phyloP scores from a whole-genome alignment of 1,140 invertebrate genomes.

The Lineus longissimus region DNA sequence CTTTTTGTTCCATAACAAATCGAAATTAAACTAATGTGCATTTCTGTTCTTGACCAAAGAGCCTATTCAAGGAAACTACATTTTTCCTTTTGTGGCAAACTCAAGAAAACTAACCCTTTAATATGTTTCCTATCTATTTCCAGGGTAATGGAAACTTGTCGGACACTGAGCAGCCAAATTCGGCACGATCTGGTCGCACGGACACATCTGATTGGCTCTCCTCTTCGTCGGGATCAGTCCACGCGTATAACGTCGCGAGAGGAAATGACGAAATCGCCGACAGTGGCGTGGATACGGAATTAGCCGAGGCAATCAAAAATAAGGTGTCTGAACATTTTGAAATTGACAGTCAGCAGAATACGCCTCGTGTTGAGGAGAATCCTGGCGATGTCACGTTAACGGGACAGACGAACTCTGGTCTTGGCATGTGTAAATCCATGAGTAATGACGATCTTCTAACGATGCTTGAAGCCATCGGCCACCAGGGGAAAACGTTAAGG shows the following conservation, averaged over 20 bases:
- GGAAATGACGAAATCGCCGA: neutral
- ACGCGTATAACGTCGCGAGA: neutral
- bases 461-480: slow-evolving; percentile 21
- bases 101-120: no score
- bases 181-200: slow-evolving; percentile 9
- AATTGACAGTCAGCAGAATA: neutral
- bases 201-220: slow-evolving; percentile 34
- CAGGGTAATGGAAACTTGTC: neutral
- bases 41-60: no score
- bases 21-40: no score
- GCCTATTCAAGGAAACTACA: no score
- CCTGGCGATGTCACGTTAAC: slow-evolving; percentile 22
- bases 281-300: neutral
- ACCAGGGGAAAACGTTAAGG: slow-evolving; percentile 26
- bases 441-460: neutral
- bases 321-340: neutral
- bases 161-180: neutral
- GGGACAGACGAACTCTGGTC: neutral
- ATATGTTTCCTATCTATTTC: neutral
- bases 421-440: neutral
- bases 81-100: no score
- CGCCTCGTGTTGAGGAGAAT: slow-evolving; percentile 7
- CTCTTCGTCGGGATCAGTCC: slow-evolving; percentile 4
- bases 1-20: no score
- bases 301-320: neutral